A percentile compares a stretch with the other conserved stretches of the same genome.
phyloP scores from a whole-genome alignment of 2,113 vertebrate genomes.

The Spea multiplicata region DNA sequence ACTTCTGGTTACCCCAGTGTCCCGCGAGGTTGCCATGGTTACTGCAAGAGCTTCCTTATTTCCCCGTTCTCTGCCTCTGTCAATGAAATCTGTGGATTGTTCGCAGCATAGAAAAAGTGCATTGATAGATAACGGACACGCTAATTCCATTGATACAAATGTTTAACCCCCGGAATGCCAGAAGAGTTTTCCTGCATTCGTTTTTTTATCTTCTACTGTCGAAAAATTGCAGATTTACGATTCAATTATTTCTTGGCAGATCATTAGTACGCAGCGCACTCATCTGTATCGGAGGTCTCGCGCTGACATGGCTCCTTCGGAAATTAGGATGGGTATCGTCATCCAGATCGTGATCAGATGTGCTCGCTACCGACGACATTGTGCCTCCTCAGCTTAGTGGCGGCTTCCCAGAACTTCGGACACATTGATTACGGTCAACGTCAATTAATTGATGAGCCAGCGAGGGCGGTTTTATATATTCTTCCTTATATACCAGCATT shows the following conservation, averaged over 20 bases:
- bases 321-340: background rate
- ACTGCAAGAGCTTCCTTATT: background rate
- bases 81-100: background rate
- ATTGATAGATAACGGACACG: background rate
- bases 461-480: background rate
- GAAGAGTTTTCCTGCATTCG: background rate
- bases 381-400: background rate
- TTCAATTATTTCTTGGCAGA: background rate
- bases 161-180: background rate
- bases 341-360: background rate
- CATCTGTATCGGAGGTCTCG: background rate
- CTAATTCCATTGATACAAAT: background rate
- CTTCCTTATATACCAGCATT: too few species aligned
- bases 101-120: background rate
- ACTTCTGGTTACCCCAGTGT: background rate
- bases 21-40: background rate
- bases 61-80: background rate
- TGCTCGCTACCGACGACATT: background rate
- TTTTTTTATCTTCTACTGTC: background rate
- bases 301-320: slow-evolving; percentile 1
- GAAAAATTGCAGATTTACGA: background rate
- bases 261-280: background rate
- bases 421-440: slow-evolving; percentile 23
- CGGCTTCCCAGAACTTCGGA: background rate
- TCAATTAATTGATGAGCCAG: background rate